Evolutionary conservation across 2,113 vertebrate species (phyloP), one percentile per base, ranked within the genome.

Genomic region (Madoqua kirkii): DNA sequence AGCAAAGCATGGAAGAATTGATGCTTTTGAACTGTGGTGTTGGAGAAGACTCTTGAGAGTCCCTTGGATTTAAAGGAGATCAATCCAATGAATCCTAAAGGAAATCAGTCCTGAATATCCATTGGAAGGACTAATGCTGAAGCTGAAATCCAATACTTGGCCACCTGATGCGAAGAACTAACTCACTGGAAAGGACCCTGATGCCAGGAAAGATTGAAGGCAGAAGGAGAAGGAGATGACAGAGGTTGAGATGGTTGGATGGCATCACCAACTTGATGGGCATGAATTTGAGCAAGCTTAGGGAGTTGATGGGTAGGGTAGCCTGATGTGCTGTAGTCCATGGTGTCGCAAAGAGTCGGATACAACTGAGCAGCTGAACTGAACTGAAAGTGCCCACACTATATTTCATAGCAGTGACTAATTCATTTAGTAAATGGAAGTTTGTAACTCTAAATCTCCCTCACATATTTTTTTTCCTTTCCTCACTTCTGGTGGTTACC

Each of bases 261-360:
- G 64, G 16, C 17, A 67, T 67, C 33, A 19, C 17, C 4, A 1
- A 67, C 33, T 19, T 9, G 16, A 67, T 36, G 64, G 8, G 10
- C 33, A 67, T 36, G 64, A 67, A 8, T 67, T 10, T 36, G 17
- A 36, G 64, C n/a, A 67, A 36, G 17, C 64, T 67, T n/a, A 10
- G 1, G 33, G 33, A 11, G 16, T 36, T 67, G 33, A 67, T 67
- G 64, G 4, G 33, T n/a, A 36, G 8, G 17, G 8, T 36, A 19
- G 64, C 33, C 64, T 36, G 33, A 4, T 10, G 33, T 36, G 64
- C 33, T 67, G 8, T 9, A n/a, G n/a, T 67, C 17, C 33, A 21
- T 36, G 64, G 33, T 1, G 2, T 67, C 0, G 0, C 33, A 36
- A 67, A 36, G 33, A 36, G 33, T 36, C 4, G 0, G 33, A 67